Evolutionary conservation across 2,888 invertebrate species (phyloP), one percentile per base, ranked within the genome.

Genomic region (Podabrus alpinus): DNA sequence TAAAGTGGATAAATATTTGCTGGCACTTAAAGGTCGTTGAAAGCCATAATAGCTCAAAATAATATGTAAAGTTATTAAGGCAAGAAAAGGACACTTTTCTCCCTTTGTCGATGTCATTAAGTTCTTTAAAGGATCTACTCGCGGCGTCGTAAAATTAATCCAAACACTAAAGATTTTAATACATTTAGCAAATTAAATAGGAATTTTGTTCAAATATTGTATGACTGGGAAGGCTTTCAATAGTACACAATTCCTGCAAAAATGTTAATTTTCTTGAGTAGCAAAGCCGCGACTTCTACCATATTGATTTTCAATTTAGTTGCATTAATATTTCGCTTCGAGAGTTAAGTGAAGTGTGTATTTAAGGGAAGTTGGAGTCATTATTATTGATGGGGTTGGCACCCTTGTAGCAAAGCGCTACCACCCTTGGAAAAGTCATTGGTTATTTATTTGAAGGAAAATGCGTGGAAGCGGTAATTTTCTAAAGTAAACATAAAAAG

Each of bases 291-390:
- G 77, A 77, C 74, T 77, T 77, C 75, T 77, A 73, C 78, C 79
- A 81, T 84, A 85, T 85, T 82, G 85, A 85, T 85, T 85, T 85
- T 85, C 85, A 85, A 85, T 85, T 85, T 85, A 82, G 82, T 84
- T 84, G 84, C 85, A 85, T 85, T 85, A 85, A 85, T 85, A 85
- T 85, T 85, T 85, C 83, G 84, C 85, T 82, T 81, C 81, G 84
- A 82, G 84, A 85, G 84, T 84, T 85, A 85, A 84, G 82, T 84
- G 85, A 81, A 84, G 84, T 85, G 85, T 85, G 85, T 85, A 85
- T 85, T 85, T 85, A 84, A 85, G 85, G 84, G 85, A 85, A 85
- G 81, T 83, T 80, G 81, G 81, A 85, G 84, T 85, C 85, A 85
- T 85, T 85, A 85, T 85, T 85, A 85, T 85, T 85, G 85, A 85